A percentile compares a stretch with the other conserved stretches of the same genome.
Conservation (phyloP, 2,888 invertebrate genomes). For the Hirtodrosophila histrioides region DNA sequence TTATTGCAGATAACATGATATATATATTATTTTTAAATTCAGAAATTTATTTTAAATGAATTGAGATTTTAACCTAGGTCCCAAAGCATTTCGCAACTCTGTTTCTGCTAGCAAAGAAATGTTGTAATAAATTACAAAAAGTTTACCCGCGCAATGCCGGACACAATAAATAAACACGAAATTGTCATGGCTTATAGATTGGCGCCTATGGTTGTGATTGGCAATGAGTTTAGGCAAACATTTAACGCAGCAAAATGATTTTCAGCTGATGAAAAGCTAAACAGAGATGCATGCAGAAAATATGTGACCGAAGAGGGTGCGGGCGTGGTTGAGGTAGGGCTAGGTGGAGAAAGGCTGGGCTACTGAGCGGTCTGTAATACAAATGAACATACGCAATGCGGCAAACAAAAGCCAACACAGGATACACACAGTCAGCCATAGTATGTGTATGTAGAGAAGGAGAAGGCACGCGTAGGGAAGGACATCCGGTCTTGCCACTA, state of each 20-base stretch:
- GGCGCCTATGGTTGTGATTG: slow-evolving; percentile 20
- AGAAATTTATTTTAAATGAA: too few relatives aligned
- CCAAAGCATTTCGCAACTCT: too few relatives aligned
- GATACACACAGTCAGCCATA: slow-evolving; percentile 14
- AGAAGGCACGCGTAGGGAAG: slow-evolving; percentile 37
- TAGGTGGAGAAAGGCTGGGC: slow-evolving; percentile 5
- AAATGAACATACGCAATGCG: slow-evolving; percentile 76
- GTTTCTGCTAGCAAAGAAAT: too few relatives aligned
- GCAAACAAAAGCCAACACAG: slow-evolving; percentile 73
- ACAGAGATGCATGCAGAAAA: not conserved
- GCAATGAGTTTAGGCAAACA: slow-evolving; percentile 24
- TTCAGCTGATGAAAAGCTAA: slow-evolving; percentile 60
- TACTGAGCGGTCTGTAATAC: slow-evolving; percentile 41
- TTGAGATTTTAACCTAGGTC: too few relatives aligned
- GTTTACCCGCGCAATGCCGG: slow-evolving; percentile 1
- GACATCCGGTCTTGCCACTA: slow-evolving; percentile 75
- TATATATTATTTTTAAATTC: too few relatives aligned
- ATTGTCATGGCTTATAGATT: slow-evolving; percentile 20
- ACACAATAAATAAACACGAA: slow-evolving; percentile 1
- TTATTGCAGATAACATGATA: too few relatives aligned
- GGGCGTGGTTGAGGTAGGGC: slow-evolving; percentile 4
- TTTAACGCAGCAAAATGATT: slow-evolving; percentile 57
- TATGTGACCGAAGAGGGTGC: not conserved
- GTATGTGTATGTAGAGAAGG: slow-evolving; percentile 2
- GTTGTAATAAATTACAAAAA: not conserved